Evolutionary conservation across 2,888 invertebrate genomes (phyloP).

Genomic region (Unio delphinus): DNA sequence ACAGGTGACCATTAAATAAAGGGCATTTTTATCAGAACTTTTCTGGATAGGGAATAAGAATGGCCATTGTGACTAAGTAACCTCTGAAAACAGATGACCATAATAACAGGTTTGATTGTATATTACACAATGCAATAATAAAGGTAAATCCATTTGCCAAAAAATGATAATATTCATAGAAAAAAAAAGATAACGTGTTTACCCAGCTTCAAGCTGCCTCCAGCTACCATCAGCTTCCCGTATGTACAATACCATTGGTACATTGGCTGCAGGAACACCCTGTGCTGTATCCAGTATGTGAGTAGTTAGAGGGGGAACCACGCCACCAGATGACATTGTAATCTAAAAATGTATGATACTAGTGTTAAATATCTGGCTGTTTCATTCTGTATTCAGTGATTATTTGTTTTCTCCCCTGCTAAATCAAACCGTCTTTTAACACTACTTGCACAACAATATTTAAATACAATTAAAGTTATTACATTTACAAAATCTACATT

Average conservation of each 20-base stretch:
- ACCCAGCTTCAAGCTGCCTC: conserved; percentile 33
- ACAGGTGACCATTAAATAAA: too few species aligned
- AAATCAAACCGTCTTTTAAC: not conserved
- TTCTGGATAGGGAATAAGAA: too few species aligned
- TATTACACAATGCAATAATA: too few species aligned
- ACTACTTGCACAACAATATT: not conserved
- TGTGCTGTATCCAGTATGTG: conserved; percentile 43
- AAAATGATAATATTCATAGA: too few species aligned
- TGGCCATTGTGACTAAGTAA: too few species aligned
- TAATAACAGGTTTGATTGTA: too few species aligned
- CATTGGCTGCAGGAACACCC: conserved; percentile 36
- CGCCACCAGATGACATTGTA: conserved; percentile 28
- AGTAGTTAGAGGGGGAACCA: conserved; percentile 42
- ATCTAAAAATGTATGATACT: conserved; percentile 24
- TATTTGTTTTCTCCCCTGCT: not conserved
- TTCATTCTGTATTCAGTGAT: not conserved
- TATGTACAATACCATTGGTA: conserved; percentile 33
- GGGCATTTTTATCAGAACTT: too few species aligned
- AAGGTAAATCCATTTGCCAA: too few species aligned
- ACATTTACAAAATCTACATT: too few species aligned
- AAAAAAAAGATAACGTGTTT: not conserved
- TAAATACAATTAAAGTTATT: too few species aligned
- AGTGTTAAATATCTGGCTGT: not conserved
- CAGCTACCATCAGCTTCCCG: conserved; percentile 26
- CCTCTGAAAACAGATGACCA: too few species aligned